Percentiles rank a stretch among this genome's conserved stretches.
Evolutionary conservation across 2,888 invertebrate species (phyloP).

Genomic region (Epirrhoe tristata): DNA sequence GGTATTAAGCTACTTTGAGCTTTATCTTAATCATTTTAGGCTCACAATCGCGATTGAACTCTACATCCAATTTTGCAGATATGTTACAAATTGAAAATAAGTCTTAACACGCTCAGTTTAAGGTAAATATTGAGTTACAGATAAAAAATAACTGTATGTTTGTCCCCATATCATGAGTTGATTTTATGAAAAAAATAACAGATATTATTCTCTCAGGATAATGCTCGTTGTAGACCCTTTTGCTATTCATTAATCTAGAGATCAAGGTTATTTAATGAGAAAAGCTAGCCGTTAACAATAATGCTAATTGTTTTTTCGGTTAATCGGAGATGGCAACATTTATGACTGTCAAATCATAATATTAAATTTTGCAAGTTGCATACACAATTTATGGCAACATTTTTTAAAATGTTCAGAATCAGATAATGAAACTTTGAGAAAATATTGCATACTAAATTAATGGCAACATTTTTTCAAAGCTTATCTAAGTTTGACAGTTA

Average conservation of each 20-base stretch:
- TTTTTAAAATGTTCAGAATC: too few species aligned
- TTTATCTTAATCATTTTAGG: background rate
- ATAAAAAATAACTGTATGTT: conserved; percentile 13
- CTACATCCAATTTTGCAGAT: background rate
- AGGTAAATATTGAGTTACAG: conserved; percentile 1
- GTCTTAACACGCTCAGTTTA: background rate
- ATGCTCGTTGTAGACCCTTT: conserved; percentile 12
- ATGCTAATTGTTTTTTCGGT: too few species aligned
- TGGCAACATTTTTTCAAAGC: too few species aligned
- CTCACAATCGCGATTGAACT: background rate
- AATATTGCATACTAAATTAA: too few species aligned
- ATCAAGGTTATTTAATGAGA: background rate
- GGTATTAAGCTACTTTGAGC: background rate
- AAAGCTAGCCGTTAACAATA: background rate
- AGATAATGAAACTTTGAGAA: too few species aligned
- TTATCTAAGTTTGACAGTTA: too few species aligned
- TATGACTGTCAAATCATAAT: too few species aligned
- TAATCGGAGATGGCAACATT: too few species aligned
- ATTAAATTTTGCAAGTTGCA: too few species aligned
- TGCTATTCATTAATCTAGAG: background rate
- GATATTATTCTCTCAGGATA: background rate
- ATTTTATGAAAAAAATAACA: background rate
- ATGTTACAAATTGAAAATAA: background rate
- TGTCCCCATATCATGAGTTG: background rate
- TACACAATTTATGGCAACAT: too few species aligned